Evolutionary conservation across 1,140 invertebrate species (phyloP).

Genomic region (Heliconius hewitsoni): DNA sequence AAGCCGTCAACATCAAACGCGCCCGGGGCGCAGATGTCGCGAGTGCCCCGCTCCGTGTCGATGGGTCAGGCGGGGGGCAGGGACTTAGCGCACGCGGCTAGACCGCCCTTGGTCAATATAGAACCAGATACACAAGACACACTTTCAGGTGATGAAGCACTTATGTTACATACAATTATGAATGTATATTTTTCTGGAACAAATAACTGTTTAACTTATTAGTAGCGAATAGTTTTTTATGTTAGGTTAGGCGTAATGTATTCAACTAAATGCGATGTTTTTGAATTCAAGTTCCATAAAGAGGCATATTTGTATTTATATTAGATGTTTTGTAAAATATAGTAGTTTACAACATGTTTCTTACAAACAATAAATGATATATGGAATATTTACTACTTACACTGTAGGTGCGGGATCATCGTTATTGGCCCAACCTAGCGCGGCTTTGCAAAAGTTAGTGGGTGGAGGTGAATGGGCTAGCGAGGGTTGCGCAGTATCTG

Average conservation of each 20-base stretch:
- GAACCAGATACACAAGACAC: constrained; percentile 50
- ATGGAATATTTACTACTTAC: background rate
- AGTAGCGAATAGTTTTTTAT: no score
- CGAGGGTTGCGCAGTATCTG: constrained; percentile 54
- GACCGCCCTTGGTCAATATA: constrained; percentile 42
- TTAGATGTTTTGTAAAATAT: no score
- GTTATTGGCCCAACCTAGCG: constrained; percentile 91
- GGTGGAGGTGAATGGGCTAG: constrained; percentile 53
- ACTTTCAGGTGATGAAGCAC: constrained; percentile 46
- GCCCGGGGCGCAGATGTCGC: constrained; percentile 36
- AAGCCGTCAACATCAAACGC: constrained; percentile 26
- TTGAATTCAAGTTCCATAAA: no score
- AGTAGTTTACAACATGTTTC: no score
- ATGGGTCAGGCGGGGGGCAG: constrained; percentile 77
- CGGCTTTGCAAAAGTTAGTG: constrained; percentile 87
- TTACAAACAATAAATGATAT: no score
- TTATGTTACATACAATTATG: no score
- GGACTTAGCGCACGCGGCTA: constrained; percentile 53
- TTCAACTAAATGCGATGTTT: no score
- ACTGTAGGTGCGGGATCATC: constrained; percentile 83
- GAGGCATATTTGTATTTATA: no score
- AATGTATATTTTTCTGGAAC: no score
- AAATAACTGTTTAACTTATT: no score
- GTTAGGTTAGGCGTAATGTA: no score
- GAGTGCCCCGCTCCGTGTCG: constrained; percentile 82